Conservation (phyloP, 2,113 vertebrate species). For the Dipodomys stephensi region DNA sequence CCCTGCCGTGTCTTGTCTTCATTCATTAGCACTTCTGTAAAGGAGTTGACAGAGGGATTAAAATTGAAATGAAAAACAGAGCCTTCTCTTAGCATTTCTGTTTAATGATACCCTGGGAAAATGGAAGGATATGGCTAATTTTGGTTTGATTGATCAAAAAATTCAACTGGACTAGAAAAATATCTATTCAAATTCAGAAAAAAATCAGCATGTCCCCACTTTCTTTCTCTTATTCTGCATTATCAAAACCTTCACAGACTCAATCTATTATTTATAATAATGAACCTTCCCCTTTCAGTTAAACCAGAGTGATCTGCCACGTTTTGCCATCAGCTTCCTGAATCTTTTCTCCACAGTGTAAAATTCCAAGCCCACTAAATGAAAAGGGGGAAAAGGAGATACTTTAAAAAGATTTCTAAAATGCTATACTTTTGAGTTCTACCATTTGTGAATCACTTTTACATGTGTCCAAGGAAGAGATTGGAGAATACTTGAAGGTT, state of each 20-base stretch:
- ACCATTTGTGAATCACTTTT: background rate
- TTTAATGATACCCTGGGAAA: constrained; percentile 27
- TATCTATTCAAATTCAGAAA: background rate
- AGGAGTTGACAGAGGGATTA: constrained; percentile 42
- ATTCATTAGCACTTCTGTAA: constrained; percentile 72
- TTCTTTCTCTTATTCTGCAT: background rate
- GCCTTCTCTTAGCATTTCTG: constrained; percentile 44
- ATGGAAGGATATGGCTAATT: background rate
- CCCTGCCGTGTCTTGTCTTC: constrained; percentile 19
- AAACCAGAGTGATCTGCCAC: background rate
- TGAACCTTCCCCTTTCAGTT: background rate
- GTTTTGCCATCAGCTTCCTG: background rate
- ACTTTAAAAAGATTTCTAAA: background rate
- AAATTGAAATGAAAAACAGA: constrained; percentile 53
- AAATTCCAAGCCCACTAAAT: background rate
- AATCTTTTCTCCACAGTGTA: background rate
- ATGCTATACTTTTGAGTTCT: background rate
- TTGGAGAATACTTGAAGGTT: background rate
- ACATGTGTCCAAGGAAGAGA: background rate
- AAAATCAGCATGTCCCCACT: background rate
- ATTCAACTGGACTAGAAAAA: constrained; percentile 43
- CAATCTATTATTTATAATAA: background rate
- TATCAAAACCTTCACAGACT: background rate
- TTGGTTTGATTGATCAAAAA: constrained; percentile 49
- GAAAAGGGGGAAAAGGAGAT: background rate